Evolutionary conservation across 2,113 vertebrate species (phyloP), one percentile per base, ranked within the genome.

Genomic region (Falcunculus frontatus): DNA sequence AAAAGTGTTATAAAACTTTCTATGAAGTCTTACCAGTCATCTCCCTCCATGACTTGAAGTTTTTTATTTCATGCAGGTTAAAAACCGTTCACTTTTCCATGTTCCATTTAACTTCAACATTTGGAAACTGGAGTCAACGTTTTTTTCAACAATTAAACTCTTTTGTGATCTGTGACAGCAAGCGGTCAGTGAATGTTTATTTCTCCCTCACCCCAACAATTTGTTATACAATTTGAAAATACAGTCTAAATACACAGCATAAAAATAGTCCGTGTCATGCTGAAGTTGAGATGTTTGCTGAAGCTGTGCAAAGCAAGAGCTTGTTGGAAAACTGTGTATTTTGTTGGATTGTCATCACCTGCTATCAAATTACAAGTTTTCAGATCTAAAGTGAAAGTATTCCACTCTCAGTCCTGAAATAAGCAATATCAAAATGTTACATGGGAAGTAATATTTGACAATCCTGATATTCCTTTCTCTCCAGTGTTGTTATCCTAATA

Each of bases 121-220:
- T 76, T 1, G 1, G 35, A 7, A 5, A 22, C 16, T 60, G 7
- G 6, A 63, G 6, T 78, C n/a, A 50, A 3, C 30, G 2, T 30
- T 39, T 91, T 76, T 68, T 88, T 30, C 19, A 47, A 11, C 49
- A 44, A 7, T 56, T 68, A 52, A 49, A 87, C n/a, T 75, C 26
- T 74, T 88, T 79, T 20, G 46, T 10, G 1, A 16, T 80, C 25
- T 68, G 13, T 52, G 39, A 25, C n/a, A 57, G 37, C 23, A 39
- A 35, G 33, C 26, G 20, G n/a, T 64, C 25, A 37, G 27, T 29
- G n/a, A 77, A 33, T 42, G 16, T 39, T 80, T 79, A 39, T 75
- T 83, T 72, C 10, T 13, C 8, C 9, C 11, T 77, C 7, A 4
- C 9, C 49, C 17, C 13, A 41, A 16, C 10, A 76, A 39, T 82